These are phyloP conservation scores for Semnornis frantzii DNA, from an alignment of 2,113 vertebrate genomes.

Conservation along the genomic window DNA sequence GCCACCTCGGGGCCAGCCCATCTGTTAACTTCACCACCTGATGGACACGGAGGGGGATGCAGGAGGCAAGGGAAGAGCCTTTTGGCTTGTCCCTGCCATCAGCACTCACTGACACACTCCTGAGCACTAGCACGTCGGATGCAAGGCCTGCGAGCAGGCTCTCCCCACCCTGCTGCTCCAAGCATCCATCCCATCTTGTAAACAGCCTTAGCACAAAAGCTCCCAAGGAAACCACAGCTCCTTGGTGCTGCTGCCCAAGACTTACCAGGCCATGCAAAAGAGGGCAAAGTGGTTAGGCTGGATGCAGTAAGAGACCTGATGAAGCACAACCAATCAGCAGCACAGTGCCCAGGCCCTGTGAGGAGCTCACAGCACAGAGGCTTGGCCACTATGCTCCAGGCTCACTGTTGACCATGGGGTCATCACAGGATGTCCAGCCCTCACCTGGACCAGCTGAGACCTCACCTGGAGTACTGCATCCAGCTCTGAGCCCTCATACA, in stretches of 20 bases:
- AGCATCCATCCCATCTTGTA: neutral
- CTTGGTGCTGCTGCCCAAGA: neutral
- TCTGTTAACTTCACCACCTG: neutral
- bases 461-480: too few species aligned
- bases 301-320: neutral
- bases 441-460: too few species aligned
- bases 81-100: neutral
- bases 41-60: neutral
- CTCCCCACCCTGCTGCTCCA: neutral
- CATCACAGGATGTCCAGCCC: neutral
- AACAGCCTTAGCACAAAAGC: neutral
- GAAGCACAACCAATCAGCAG: neutral
- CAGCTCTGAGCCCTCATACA: too few species aligned
- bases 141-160: neutral
- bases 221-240: neutral
- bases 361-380: neutral
- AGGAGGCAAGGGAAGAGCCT: conserved; percentile 5
- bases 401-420: rapidly evolving
- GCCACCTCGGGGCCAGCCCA: conserved; percentile 41
- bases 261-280: neutral
- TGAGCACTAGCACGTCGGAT: neutral
- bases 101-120: neutral
- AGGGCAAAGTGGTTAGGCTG: neutral
- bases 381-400: neutral
- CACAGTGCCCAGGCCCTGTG: neutral